Conservation (phyloP, 2,888 invertebrate species). For the Lasioglossum vierecki region DNA sequence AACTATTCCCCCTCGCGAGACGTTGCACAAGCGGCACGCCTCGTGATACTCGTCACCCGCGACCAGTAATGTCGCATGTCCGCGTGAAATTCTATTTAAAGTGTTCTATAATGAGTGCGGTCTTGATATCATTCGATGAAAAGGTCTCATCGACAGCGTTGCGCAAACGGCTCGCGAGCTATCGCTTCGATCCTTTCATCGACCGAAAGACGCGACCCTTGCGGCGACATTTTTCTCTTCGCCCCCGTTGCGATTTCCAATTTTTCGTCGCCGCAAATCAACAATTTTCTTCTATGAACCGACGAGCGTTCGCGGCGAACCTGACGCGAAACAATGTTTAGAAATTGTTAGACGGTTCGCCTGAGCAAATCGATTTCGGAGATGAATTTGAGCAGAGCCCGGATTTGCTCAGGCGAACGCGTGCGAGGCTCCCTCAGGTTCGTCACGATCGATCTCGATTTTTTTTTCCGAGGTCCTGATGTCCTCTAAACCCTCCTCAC, state of each 20-base stretch:
- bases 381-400: conserved; percentile 9
- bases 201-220: background rate
- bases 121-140: conserved; percentile 40
- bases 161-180: conserved; percentile 44
- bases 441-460: conserved; percentile 26
- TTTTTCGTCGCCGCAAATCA: background rate
- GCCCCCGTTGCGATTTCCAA: background rate
- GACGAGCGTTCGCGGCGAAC: conserved; percentile 1
- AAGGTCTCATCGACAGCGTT: conserved; percentile 35
- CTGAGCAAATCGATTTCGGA: conserved; percentile 25
- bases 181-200: conserved; percentile 19
- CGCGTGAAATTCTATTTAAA: conserved; percentile 62
- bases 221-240: background rate
- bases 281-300: background rate
- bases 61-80: conserved; percentile 41
- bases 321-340: background rate
- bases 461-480: background rate
- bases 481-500: background rate
- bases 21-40: conserved; percentile 51
- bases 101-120: conserved; percentile 51
- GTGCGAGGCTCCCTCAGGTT: conserved; percentile 22
- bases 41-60: conserved; percentile 59
- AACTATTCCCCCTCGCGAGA: conserved; percentile 32
- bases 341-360: background rate
- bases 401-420: conserved; percentile 37